These are phyloP conservation scores for Thalassoma bifasciatum DNA, from an alignment of 2,113 vertebrate genomes.

Conservation along the genomic window DNA sequence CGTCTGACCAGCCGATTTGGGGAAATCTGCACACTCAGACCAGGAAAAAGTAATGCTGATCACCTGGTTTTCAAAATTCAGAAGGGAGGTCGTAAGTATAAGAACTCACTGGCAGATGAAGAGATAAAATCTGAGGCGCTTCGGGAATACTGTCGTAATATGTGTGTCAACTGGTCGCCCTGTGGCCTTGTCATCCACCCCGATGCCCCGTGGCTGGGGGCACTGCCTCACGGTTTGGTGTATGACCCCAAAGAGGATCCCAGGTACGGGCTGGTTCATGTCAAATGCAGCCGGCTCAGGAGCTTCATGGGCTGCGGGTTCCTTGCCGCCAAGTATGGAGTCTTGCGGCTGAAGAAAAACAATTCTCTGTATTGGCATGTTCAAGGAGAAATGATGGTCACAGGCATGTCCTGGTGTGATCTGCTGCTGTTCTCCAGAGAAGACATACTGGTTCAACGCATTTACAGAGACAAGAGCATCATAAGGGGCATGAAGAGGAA, in stretches of 20 bases:
- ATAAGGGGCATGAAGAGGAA: constrained; percentile 47
- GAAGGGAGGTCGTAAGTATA: background rate
- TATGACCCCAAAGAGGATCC: constrained; percentile 43
- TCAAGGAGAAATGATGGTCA: constrained; percentile 67
- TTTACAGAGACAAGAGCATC: constrained; percentile 32
- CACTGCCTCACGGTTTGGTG: constrained; percentile 54
- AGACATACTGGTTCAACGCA: constrained; percentile 61
- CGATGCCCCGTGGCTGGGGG: constrained; percentile 49
- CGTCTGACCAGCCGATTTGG: constrained; percentile 46
- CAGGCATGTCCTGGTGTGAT: constrained; percentile 56
- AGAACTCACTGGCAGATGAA: background rate
- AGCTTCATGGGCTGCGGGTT: constrained; percentile 30
- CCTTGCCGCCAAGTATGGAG: constrained; percentile 5
- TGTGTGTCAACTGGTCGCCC: constrained; percentile 60
- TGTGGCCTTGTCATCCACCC: constrained; percentile 62
- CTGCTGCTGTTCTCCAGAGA: constrained; percentile 49
- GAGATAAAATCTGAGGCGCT: constrained; percentile 40
- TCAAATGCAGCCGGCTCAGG: background rate
- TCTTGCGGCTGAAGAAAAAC: constrained; percentile 27
- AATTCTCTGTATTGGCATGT: constrained; percentile 44
- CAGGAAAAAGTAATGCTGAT: background rate
- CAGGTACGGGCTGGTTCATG: constrained; percentile 48
- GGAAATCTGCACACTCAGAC: constrained; percentile 50
- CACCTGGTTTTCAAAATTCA: constrained; percentile 39
- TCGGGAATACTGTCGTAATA: constrained; percentile 44